A percentile compares a stretch with the other conserved stretches of the same genome.
phyloP scores from a whole-genome alignment of 2,888 invertebrate species.

The Ophioninae sp. region DNA sequence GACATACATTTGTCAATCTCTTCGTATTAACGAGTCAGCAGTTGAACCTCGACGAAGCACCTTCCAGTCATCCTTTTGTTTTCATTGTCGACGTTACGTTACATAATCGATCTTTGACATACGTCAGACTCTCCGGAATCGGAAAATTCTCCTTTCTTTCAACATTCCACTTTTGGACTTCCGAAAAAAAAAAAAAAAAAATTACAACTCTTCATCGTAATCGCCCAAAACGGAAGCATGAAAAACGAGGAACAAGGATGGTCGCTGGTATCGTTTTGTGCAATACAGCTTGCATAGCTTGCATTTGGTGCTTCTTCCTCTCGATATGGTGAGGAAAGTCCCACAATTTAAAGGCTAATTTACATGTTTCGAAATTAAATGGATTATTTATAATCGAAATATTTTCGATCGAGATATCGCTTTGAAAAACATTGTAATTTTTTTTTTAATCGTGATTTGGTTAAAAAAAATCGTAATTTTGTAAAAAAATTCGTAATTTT shows the following conservation, averaged over 20 bases:
- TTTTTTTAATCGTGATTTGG: no score
- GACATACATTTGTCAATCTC: slow-evolving; percentile 27
- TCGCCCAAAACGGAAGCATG: slow-evolving; percentile 13
- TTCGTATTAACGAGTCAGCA: slow-evolving; percentile 35
- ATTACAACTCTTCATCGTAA: background rate
- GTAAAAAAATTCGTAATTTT: no score
- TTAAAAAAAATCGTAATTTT: no score
- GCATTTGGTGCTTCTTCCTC: slow-evolving; percentile 71
- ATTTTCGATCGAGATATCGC: no score
- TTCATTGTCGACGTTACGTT: background rate
- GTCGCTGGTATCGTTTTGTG: slow-evolving; percentile 69
- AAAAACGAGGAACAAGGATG: slow-evolving; percentile 62
- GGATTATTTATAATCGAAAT: no score
- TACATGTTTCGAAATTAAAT: background rate
- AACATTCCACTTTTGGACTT: slow-evolving; percentile 22
- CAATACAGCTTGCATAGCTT: slow-evolving; percentile 71
- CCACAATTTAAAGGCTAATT: slow-evolving; percentile 10
- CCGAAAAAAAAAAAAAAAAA: no score
- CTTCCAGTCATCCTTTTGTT: slow-evolving; percentile 6
- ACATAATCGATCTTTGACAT: slow-evolving; percentile 12
- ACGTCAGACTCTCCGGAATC: slow-evolving; percentile 2
- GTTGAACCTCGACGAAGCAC: background rate
- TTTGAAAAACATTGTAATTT: no score
- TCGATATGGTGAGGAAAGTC: slow-evolving; percentile 69
- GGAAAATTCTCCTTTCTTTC: background rate